Base-by-base conservation (phyloP, 1,140 invertebrate species). In the Arctopsyche grandis region DNA sequence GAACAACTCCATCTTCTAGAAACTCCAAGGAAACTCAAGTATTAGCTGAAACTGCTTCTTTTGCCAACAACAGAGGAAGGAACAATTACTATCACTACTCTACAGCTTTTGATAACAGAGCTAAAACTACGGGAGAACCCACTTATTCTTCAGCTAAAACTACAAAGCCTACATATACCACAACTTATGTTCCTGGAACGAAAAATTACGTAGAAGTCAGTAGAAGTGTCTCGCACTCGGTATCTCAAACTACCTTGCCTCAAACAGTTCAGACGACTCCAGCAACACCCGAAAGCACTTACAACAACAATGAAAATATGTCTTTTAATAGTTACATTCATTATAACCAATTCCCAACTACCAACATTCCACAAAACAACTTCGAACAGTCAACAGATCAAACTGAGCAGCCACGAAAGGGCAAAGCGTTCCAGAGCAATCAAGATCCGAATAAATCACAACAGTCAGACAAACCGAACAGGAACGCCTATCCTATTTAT, bases 21-120 rank as follows among this genome's bases (percentile, higher is more conserved):
- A 83, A 84, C n/a, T 85, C 87, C 21, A 90, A 87, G 80, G 94
- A 95, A 84, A 91, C 90, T 73, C 94, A 95, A 85, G 89, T 93
- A 0, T 90, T 91, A 0, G 92, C 94, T 0, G 94, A 95, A 85
- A 93, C 91, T 0, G 92, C 93, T 0, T 93, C 93, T 0, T 94
- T 94, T 83, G 91, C 92, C 0, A 91, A 91, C 26, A 91, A 86
- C n/a, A 86, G 70, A 86, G 88, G 79, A 88, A 88, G 75, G 84
- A 80, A 79, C 69, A 79, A 78, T 22, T 82, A 79, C 44, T 70
- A 71, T 26, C 75, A 79, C 9, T 79, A 71, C 43, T 77, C 69
- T 43, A 78, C 69, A 9, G 58, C 16, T 52, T 79, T 75, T 52
- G 71, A 80, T 52, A 80, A 77, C 43, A 78, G 73, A 66, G 7